A percentile compares a stretch with the other conserved stretches of the same genome.
Conservation (phyloP, 2,888 invertebrate genomes). For the Conus canariensis region DNA sequence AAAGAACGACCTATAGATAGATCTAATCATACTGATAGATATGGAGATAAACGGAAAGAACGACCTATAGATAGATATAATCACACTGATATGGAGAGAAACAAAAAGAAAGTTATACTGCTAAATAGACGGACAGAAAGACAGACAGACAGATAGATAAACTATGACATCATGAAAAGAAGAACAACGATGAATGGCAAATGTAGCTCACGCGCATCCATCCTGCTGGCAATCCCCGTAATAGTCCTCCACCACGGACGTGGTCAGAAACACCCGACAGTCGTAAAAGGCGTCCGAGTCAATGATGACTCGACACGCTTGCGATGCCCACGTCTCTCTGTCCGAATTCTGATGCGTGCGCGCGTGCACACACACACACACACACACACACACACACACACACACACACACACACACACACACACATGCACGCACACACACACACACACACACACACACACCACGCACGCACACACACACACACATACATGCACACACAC, state of each 20-base stretch:
- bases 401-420: slow-evolving; percentile 23
- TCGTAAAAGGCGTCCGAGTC: slow-evolving; percentile 58
- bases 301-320: slow-evolving; percentile 83
- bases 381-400: slow-evolving; percentile 24
- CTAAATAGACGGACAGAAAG: too few species aligned
- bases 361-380: slow-evolving; percentile 1
- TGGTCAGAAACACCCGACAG: slow-evolving; percentile 54
- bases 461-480: background rate
- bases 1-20: too few species aligned
- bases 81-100: too few species aligned
- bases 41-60: too few species aligned
- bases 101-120: too few species aligned
- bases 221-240: slow-evolving; percentile 85
- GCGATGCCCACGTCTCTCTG: slow-evolving; percentile 84
- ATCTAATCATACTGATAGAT: too few species aligned
- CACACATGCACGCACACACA: background rate
- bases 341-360: background rate
- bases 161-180: background rate
- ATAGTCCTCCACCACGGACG: slow-evolving; percentile 49
- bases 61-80: too few species aligned
- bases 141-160: too few species aligned
- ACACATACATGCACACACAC: background rate
- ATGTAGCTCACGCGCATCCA: slow-evolving; percentile 82
- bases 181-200: background rate
- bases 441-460: background rate